Evolutionary conservation across 2,888 invertebrate genomes (phyloP).

Genomic region (Lithophane socia): DNA sequence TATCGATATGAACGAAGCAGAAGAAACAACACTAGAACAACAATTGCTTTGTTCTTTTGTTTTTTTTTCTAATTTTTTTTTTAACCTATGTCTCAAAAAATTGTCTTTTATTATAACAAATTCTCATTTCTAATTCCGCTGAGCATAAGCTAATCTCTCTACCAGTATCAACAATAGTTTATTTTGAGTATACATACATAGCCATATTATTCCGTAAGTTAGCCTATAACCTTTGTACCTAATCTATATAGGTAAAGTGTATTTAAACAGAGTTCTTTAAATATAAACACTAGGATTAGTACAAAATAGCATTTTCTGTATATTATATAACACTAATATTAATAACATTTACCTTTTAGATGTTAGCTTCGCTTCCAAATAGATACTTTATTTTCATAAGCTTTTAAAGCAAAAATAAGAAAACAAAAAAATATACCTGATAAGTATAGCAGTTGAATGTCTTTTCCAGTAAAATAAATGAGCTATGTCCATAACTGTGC

Average conservation of each 20-base stretch:
- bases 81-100: no score
- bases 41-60: background rate
- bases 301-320: constrained; percentile 59
- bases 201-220: constrained; percentile 74
- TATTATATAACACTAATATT: constrained; percentile 34
- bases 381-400: constrained; percentile 48
- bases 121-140: background rate
- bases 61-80: no score
- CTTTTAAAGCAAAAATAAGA: constrained; percentile 50
- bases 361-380: constrained; percentile 46
- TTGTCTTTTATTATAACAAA: background rate
- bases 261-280: constrained; percentile 30
- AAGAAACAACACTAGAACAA: background rate
- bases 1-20: background rate
- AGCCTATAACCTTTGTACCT: constrained; percentile 50
- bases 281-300: constrained; percentile 56
- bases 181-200: constrained; percentile 63
- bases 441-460: background rate
- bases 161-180: constrained; percentile 20
- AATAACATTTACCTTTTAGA: constrained; percentile 23
- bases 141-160: background rate
- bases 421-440: constrained; percentile 19
- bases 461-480: constrained; percentile 2
- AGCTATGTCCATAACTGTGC: constrained; percentile 28
- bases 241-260: constrained; percentile 39